These are phyloP conservation scores for Schlechtendalia chinensis DNA, from an alignment of 1,140 invertebrate species.

Conservation along the genomic window DNA sequence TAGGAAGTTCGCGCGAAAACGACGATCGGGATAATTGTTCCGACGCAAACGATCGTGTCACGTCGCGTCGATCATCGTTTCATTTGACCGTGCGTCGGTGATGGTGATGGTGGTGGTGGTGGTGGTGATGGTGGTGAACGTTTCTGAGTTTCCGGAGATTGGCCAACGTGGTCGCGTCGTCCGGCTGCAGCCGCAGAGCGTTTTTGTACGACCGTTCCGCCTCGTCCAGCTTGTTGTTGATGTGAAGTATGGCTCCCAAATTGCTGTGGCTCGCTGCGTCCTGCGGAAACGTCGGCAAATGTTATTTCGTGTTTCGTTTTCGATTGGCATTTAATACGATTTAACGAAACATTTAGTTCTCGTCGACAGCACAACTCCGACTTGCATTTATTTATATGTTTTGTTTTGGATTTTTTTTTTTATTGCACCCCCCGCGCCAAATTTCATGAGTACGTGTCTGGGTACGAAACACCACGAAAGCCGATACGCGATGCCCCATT, in stretches of 20 bases:
- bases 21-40: too few species aligned
- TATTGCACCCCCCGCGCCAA: too few species aligned
- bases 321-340: too few species aligned
- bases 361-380: too few species aligned
- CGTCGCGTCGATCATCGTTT: not conserved
- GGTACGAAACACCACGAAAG: too few species aligned
- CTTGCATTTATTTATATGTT: too few species aligned
- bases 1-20: too few species aligned
- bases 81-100: conserved; percentile 17
- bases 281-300: conserved; percentile 58
- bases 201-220: conserved; percentile 80
- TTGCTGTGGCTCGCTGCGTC: conserved; percentile 88
- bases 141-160: conserved; percentile 79
- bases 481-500: too few species aligned
- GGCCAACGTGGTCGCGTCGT: conserved; percentile 79
- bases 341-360: too few species aligned
- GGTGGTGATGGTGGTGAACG: not conserved
- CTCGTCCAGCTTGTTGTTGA: conserved; percentile 84
- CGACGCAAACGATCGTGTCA: not conserved
- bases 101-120: not conserved
- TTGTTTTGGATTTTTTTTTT: too few species aligned
- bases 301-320: too few species aligned
- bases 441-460: too few species aligned
- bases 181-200: conserved; percentile 78
- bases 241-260: conserved; percentile 86